Conservation (phyloP, 2,888 invertebrate species). For the Ophonus ardosiacus region DNA sequence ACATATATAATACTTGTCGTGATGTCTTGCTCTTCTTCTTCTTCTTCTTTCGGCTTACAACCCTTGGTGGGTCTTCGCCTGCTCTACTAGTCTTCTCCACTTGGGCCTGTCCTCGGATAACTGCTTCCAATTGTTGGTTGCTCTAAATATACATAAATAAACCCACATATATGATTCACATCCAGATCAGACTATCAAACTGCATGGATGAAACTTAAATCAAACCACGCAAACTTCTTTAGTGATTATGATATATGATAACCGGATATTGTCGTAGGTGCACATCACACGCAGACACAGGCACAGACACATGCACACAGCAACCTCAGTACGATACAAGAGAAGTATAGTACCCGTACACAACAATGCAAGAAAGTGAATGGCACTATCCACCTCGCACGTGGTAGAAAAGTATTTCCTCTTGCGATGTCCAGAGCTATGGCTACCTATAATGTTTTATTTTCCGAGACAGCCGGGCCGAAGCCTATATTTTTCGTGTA, state of each 20-base stretch:
- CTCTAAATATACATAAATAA: not conserved
- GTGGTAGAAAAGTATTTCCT: slow-evolving; percentile 16
- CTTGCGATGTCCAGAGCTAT: not conserved
- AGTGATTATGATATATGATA: slow-evolving; percentile 20
- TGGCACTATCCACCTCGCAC: not conserved
- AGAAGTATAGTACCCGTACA: not conserved
- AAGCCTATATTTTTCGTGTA: slow-evolving; percentile 71
- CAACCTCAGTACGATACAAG: too few species aligned
- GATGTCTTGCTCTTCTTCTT: too few species aligned
- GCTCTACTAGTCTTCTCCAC: too few species aligned
- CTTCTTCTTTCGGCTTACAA: too few species aligned
- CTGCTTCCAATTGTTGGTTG: too few species aligned
- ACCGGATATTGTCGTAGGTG: slow-evolving; percentile 28
- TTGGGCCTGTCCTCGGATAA: too few species aligned
- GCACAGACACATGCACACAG: not conserved
- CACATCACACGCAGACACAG: slow-evolving; percentile 5
- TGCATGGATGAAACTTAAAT: not conserved
- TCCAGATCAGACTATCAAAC: not conserved
- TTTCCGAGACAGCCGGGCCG: slow-evolving; percentile 55
- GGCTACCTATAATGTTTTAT: slow-evolving; percentile 63
- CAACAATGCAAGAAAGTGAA: slow-evolving; percentile 10
- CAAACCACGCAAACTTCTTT: slow-evolving; percentile 4
- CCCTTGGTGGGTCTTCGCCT: too few species aligned
- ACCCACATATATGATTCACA: not conserved
- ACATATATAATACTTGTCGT: too few species aligned